Evolutionary conservation across 2,797 vertebrate species (phyloP), one percentile per base, ranked within the genome.

Genomic region (Agapornis canus): DNA sequence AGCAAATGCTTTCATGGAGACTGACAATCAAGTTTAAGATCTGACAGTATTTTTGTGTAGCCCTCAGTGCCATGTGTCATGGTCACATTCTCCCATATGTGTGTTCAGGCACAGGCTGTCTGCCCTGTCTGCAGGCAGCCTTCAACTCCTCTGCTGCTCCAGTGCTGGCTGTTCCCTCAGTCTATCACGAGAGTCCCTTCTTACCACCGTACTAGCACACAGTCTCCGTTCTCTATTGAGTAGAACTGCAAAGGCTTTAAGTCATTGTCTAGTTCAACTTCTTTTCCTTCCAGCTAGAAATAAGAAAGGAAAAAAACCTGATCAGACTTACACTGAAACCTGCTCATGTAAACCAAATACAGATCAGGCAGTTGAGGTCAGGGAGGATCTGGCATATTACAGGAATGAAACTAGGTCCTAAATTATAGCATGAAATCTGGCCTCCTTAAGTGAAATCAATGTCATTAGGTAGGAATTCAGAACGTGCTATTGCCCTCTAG

Each of bases 221-320:
- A 98, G 92, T 99, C 99, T 95, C 99, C 99, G 11, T 98, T 98
- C 92, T 99, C 99, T 78, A 99, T 97, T 42, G 99, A 99, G 94
- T 99, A 99, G 92, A 99, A 99, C 92, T 98, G 97, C 64, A 99
- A 97, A 9, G 98, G 95, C 98, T 99, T 98, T 73, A 99, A 96
- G 97, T 99, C 98, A n/a, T 98, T 98, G 96, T 98, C 98, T 10
- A 99, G 98, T 84, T 98, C 98, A 54, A 99, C 98, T 98, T 99
- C 99, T 79, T 96, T 98, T 66, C 98, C 99, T 47, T 97, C 96
- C 97, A 98, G 98, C 99, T 99, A 71, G 32, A 96, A 92, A 92
- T 42, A 45, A 92, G 51, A 88, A 90, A 86, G 37, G 10, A 39
- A 43, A 69, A 86, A 64, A 40, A 1, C 2, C 10, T 22, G 8